phyloP scores from a whole-genome alignment of 2,888 invertebrate genomes.

The Eurytoma adleriae region DNA sequence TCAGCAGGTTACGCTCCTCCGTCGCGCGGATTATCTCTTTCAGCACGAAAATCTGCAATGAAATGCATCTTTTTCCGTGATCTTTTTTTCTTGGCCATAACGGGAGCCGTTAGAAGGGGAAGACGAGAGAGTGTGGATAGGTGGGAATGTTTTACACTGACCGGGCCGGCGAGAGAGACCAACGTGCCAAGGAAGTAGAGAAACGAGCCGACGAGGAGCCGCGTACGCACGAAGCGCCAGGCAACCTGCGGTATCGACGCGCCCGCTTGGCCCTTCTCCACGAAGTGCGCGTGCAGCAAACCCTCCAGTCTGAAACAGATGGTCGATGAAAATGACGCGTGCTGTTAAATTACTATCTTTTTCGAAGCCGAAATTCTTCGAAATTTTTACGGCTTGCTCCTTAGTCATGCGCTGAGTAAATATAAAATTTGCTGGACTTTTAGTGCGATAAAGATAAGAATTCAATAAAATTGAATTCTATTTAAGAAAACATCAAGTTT shows the following conservation, averaged over 20 bases:
- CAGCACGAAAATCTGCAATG: constrained; percentile 38
- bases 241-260: constrained; percentile 76
- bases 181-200: constrained; percentile 74
- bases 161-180: constrained; percentile 77
- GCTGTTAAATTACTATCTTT: neutral
- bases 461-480: too few relatives aligned
- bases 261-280: constrained; percentile 72
- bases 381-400: neutral
- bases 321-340: neutral
- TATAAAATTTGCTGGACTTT: neutral
- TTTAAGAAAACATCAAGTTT: too few relatives aligned
- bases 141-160: constrained; percentile 67
- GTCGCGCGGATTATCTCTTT: constrained; percentile 58
- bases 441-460: neutral
- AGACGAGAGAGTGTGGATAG: neutral
- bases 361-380: neutral
- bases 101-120: neutral
- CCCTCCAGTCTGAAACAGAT: constrained; percentile 73
- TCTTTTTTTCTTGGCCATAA: neutral
- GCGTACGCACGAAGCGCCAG: constrained; percentile 76
- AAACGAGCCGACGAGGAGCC: constrained; percentile 74
- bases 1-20: constrained; percentile 56
- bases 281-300: constrained; percentile 77
- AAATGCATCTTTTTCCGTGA: neutral
- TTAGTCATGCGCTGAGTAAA: too few relatives aligned